Base-by-base conservation (phyloP, 1,140 invertebrate species). In the Drosophila athabasca region DNA sequence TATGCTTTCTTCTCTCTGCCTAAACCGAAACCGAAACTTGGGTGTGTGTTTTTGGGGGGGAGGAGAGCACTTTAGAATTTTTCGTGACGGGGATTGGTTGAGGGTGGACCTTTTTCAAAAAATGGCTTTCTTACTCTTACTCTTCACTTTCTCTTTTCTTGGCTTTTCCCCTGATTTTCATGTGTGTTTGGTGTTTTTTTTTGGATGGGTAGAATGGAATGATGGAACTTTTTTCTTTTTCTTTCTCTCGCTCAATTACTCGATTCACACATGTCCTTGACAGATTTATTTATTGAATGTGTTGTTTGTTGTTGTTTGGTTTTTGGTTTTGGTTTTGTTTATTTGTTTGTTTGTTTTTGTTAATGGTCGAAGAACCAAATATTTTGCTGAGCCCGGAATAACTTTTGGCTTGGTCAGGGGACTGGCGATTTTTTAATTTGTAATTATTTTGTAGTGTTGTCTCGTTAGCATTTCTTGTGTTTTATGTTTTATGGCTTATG, bases 211-310 rank as follows among this genome's bases (percentile, higher is more conserved):
- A 26, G 39, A 50, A 52, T 64, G 71, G 71, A 69, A 69, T 69
- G 67, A 69, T 69, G 52, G 35, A 39, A 69, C 51, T 68, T 75
- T 60, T 66, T 6, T 29, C 31, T 39, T 50, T 9, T 15, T 11
- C 31, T 65, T 62, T 55, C n/a, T 55, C 65, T 62, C 66, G 66
- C 62, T 67, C 44, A 67, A 67, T 67, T 67, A 54, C n/a, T 50
- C 52, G 45, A 69, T 81, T 64, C 35, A 58, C 44, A 68, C 79
- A 82, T 82, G 59, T 82, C 79, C 79, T 82, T 70, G 57, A 55
- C 41, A 29, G 44, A 35, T 60, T 60, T 59, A n/a, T 43, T 46
- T 51, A 13, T 46, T 29, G 31, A n/a, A 15, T 11, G 19, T 17
- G 24, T 54, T 24, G 3, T 19, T 8, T 39, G 31, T 54, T 39